Percentiles rank a stretch among this genome's conserved stretches.
Evolutionary conservation across 2,113 vertebrate genomes (phyloP).

Genomic region (Anser brachyrhynchus): DNA sequence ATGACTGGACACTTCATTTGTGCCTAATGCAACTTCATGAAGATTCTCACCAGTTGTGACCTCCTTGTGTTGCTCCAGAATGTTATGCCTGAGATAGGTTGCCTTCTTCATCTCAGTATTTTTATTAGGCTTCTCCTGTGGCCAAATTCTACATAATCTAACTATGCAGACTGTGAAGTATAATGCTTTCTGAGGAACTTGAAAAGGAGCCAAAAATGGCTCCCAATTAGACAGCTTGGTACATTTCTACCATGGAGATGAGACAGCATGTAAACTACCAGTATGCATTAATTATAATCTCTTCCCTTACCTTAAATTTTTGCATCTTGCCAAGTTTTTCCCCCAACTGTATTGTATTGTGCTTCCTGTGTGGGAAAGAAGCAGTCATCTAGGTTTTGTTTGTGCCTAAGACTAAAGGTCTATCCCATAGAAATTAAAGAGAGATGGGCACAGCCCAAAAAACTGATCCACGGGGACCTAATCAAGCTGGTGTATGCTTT

Average conservation of each 20-base stretch:
- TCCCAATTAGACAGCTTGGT: slow-evolving; percentile 52
- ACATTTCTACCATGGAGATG: slow-evolving; percentile 13
- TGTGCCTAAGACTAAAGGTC: neutral
- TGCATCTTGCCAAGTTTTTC: slow-evolving; percentile 19
- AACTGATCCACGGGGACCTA: fast-evolving
- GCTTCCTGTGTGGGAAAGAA: neutral
- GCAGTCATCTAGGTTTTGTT: neutral
- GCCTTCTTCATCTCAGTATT: neutral
- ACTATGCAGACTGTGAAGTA: neutral
- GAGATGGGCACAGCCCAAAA: neutral
- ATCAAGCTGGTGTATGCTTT: neutral
- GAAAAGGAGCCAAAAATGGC: neutral
- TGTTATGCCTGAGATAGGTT: slow-evolving; percentile 25
- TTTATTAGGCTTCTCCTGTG: slow-evolving; percentile 27
- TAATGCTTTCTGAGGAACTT: neutral
- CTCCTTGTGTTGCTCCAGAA: neutral
- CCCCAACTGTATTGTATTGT: neutral
- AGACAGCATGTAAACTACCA: slow-evolving; percentile 41
- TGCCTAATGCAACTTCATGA: slow-evolving; percentile 44
- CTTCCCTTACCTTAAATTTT: neutral
- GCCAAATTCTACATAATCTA: slow-evolving; percentile 40
- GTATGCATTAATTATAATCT: slow-evolving; percentile 30
- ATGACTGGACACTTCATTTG: slow-evolving; percentile 19
- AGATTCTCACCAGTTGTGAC: slow-evolving; percentile 26
- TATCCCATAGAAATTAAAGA: neutral